These are phyloP conservation scores for Cryptotis parvus DNA, from an alignment of 2,113 vertebrate genomes.

Conservation along the genomic window DNA sequence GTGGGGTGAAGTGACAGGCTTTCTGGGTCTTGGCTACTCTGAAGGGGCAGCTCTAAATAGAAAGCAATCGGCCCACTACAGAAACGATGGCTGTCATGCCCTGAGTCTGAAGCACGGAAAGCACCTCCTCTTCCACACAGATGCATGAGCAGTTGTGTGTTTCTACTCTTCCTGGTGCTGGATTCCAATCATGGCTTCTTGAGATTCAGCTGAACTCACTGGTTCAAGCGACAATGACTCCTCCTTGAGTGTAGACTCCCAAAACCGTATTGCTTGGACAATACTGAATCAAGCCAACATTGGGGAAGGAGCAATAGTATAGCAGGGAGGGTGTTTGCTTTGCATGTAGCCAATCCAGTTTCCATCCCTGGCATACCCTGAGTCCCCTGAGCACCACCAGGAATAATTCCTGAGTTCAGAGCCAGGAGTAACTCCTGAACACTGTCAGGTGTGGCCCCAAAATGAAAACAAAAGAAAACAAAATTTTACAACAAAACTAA, in stretches of 20 bases:
- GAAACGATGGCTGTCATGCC: no score
- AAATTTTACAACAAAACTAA: neutral
- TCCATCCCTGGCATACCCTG: no score
- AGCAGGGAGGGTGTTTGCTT: no score
- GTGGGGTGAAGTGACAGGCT: neutral
- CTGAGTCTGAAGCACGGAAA: neutral
- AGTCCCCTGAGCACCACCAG: no score
- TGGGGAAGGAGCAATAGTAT: no score
- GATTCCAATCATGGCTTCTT: constrained; percentile 82
- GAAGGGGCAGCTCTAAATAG: neutral
- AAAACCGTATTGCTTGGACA: no score
- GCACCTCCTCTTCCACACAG: neutral
- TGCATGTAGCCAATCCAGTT: no score
- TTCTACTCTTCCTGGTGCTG: constrained; percentile 67
- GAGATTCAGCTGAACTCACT: constrained; percentile 80
- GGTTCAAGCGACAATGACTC: constrained; percentile 87
- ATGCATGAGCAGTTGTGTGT: neutral
- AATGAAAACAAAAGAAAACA: no score
- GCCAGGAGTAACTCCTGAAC: no score
- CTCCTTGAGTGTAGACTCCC: no score
- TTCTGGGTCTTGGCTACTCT: neutral
- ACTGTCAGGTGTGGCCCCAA: no score
- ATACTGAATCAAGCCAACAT: neutral
- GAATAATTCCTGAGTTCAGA: no score
- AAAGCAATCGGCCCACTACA: neutral